Conservation (phyloP, 2,797 vertebrate species). For the Gadopsis marmoratus region DNA sequence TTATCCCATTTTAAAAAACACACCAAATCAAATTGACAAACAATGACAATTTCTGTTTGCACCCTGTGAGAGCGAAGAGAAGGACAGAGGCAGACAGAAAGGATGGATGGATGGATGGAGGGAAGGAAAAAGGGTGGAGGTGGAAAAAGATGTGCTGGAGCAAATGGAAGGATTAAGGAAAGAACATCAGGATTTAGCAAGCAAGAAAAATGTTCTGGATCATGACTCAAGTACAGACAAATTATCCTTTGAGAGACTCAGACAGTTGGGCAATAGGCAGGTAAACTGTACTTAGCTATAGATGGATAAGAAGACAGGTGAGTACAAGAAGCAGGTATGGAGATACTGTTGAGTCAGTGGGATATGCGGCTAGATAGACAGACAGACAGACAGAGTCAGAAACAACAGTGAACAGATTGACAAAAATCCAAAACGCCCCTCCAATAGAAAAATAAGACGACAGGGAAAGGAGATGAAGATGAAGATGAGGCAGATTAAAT, state of each 20-base stretch:
- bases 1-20: constrained; percentile 56
- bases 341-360: constrained; percentile 39
- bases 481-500: neutral
- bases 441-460: neutral
- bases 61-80: constrained; percentile 44
- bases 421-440: constrained; percentile 14
- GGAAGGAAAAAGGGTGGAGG: neutral
- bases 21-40: constrained; percentile 68
- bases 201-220: constrained; percentile 58
- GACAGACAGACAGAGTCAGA: constrained; percentile 37
- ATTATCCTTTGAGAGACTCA: constrained; percentile 27
- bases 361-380: constrained; percentile 10
- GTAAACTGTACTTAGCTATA: constrained; percentile 22
- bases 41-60: constrained; percentile 48
- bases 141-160: constrained; percentile 19
- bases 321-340: constrained; percentile 17
- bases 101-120: neutral
- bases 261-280: constrained; percentile 46
- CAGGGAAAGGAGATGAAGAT: neutral
- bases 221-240: constrained; percentile 45
- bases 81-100: constrained; percentile 12
- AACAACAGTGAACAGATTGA: constrained; percentile 10
- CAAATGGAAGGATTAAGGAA: constrained; percentile 14
- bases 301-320: constrained; percentile 19
- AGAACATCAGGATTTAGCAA: constrained; percentile 51